phyloP scores from a whole-genome alignment of 1,140 invertebrate genomes.

The Solenopsis invicta region DNA sequence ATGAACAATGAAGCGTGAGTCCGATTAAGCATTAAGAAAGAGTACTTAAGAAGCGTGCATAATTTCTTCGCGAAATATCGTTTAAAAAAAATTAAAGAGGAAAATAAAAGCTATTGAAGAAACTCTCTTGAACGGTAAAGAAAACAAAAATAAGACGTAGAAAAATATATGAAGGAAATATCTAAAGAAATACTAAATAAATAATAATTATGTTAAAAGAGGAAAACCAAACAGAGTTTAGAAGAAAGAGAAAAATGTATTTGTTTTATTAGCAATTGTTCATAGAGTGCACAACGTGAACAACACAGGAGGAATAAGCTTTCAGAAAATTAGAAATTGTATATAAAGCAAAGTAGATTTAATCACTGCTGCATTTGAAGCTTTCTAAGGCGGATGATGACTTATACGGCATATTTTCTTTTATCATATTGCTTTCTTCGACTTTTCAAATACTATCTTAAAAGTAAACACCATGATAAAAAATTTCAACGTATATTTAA shows the following conservation, averaged over 20 bases:
- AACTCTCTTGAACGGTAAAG: background rate
- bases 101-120: background rate
- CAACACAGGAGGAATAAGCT: slow-evolving; percentile 5
- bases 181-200: background rate
- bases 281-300: background rate
- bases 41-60: background rate
- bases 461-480: slow-evolving; percentile 15
- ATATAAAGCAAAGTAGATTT: slow-evolving; percentile 28
- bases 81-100: background rate
- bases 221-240: too few species aligned
- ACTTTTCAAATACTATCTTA: slow-evolving; percentile 42
- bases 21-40: slow-evolving; percentile 64
- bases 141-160: background rate
- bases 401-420: slow-evolving; percentile 2
- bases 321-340: slow-evolving; percentile 1
- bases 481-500: background rate
- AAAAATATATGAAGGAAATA: background rate
- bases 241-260: slow-evolving; percentile 3
- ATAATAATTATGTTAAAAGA: background rate
- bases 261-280: slow-evolving; percentile 6
- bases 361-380: slow-evolving; percentile 10
- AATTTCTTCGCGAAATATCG: background rate
- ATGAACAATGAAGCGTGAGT: slow-evolving; percentile 63
- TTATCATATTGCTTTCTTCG: slow-evolving; percentile 27
- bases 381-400: slow-evolving; percentile 1